Percentiles rank a stretch among this genome's conserved stretches.
phyloP scores from a whole-genome alignment of 2,888 invertebrate species.

The Alsophila aescularia region DNA sequence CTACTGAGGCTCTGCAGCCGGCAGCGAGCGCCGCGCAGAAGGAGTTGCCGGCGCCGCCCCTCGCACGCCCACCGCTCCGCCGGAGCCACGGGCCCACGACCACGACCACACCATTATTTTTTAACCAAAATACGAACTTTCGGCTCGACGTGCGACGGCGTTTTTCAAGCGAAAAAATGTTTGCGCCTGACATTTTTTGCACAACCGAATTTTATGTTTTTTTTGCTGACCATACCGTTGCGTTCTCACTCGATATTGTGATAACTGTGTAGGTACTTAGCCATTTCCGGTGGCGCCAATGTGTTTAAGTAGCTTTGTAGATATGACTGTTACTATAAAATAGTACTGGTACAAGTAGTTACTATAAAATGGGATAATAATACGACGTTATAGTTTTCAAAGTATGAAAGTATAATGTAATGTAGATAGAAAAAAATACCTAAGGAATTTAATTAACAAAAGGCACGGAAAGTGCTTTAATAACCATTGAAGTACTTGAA shows the following conservation, averaged over 20 bases:
- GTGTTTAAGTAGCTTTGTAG: too few species aligned
- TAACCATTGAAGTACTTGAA: not conserved
- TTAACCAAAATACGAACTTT: constrained; percentile 45
- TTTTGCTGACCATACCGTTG: constrained; percentile 7
- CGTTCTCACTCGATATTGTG: not conserved
- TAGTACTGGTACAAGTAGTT: too few species aligned
- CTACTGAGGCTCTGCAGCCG: constrained; percentile 53
- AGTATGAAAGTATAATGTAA: too few species aligned
- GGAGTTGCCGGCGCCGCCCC: constrained; percentile 42
- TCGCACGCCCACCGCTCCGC: constrained; percentile 52
- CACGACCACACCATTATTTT: constrained; percentile 47
- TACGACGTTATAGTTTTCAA: too few species aligned
- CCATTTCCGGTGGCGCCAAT: too few species aligned
- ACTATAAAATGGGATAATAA: too few species aligned
- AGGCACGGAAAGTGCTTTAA: too few species aligned
- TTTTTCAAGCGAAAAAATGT: constrained; percentile 33
- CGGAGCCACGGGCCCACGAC: constrained; percentile 29
- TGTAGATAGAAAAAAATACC: too few species aligned
- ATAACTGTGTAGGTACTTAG: not conserved
- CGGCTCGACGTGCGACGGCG: constrained; percentile 35
- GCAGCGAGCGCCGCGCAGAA: constrained; percentile 44
- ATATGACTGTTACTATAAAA: too few species aligned
- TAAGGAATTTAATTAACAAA: too few species aligned
- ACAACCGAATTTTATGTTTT: constrained; percentile 8
- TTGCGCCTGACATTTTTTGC: constrained; percentile 20